Evolutionary conservation across 2,113 vertebrate species (phyloP).

Genomic region (Corynorhinus townsendii): DNA sequence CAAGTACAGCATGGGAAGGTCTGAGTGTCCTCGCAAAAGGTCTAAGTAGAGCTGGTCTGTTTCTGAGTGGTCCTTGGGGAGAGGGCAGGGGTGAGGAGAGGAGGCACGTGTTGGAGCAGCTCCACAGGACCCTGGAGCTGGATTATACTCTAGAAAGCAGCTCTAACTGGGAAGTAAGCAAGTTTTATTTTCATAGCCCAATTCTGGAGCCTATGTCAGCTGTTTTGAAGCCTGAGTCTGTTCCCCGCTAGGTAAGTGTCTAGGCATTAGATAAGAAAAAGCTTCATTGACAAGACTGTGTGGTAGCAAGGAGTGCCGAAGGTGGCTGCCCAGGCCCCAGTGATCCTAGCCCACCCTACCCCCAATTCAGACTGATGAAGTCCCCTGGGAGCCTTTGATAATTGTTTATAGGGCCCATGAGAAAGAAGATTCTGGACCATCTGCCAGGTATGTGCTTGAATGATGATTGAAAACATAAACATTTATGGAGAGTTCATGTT

Average conservation of each 20-base stretch:
- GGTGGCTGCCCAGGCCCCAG: neutral
- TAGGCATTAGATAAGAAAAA: neutral
- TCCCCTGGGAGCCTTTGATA: neutral
- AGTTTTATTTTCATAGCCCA: neutral
- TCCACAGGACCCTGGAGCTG: neutral
- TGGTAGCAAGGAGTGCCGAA: neutral
- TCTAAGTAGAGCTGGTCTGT: neutral
- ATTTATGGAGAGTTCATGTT: neutral
- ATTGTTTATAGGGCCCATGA: neutral
- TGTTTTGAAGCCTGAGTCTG: too few species aligned
- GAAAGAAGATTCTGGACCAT: neutral
- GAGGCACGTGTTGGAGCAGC: too few species aligned
- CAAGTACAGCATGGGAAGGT: too few species aligned
- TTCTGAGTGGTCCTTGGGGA: neutral
- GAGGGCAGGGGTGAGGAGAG: accelerated
- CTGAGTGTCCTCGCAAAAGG: neutral
- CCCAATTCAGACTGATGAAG: neutral
- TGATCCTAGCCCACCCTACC: neutral
- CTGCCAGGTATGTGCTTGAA: neutral
- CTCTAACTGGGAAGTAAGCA: neutral
- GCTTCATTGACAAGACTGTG: neutral
- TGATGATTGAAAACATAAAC: neutral
- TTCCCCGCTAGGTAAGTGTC: neutral
- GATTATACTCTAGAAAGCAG: neutral
- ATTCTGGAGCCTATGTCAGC: neutral